Percentiles rank a stretch among this genome's conserved stretches.
Evolutionary conservation across 2,888 invertebrate species (phyloP).

Genomic region (Carabus problematicus): DNA sequence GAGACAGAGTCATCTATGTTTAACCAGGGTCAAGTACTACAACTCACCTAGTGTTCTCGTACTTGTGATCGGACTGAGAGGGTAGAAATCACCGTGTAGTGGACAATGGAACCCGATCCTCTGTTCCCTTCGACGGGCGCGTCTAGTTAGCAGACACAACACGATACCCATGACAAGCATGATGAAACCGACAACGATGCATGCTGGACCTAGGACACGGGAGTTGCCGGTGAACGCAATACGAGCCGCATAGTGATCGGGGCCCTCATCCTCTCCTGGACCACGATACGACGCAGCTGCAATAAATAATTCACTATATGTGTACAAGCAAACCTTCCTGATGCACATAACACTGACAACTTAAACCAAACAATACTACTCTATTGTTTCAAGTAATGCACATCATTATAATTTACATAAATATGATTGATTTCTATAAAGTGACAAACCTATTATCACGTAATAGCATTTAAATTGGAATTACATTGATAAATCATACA

Average conservation of each 20-base stretch:
- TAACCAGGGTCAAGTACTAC: background rate
- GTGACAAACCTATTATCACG: too few relatives aligned
- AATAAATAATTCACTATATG: too few relatives aligned
- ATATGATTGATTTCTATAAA: too few relatives aligned
- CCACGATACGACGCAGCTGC: constrained; percentile 77
- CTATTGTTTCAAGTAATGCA: too few relatives aligned
- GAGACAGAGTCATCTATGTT: too few relatives aligned
- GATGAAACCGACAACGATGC: constrained; percentile 75
- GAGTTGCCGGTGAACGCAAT: constrained; percentile 79
- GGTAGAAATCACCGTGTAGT: constrained; percentile 79
- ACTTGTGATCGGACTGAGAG: constrained; percentile 70
- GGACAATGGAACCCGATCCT: constrained; percentile 80
- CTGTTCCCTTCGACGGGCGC: constrained; percentile 71
- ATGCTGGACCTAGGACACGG: constrained; percentile 74
- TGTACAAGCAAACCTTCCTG: too few relatives aligned
- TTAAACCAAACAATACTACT: too few relatives aligned
- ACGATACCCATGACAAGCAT: constrained; percentile 73
- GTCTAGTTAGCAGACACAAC: constrained; percentile 71
- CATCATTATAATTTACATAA: too few relatives aligned
- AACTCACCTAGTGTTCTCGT: constrained; percentile 56
- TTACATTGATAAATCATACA: too few relatives aligned
- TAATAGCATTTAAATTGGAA: too few relatives aligned
- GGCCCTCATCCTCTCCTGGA: constrained; percentile 75
- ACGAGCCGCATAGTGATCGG: constrained; percentile 73
- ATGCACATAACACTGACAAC: too few relatives aligned